Evolutionary conservation across 2,797 vertebrate species (phyloP).

Genomic region (Agapornis canus): DNA sequence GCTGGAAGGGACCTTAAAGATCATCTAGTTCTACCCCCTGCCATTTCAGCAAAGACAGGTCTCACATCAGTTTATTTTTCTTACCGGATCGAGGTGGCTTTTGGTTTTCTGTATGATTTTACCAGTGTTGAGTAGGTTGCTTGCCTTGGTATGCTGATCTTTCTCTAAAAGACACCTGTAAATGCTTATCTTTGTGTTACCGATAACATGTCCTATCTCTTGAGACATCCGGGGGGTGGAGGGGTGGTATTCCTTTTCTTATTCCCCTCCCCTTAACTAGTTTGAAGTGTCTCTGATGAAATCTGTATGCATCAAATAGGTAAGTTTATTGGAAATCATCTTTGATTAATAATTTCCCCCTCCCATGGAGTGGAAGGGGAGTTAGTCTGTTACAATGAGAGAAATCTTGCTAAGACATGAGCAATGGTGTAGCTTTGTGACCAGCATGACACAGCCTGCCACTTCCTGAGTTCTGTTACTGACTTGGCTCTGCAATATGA

Average conservation of each 20-base stretch:
- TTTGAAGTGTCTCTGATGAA: not conserved
- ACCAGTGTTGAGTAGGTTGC: not conserved
- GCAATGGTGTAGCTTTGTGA: not conserved
- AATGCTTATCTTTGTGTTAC: not conserved
- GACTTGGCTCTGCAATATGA: not conserved
- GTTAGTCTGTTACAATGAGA: not conserved
- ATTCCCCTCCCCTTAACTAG: not conserved
- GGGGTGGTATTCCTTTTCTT: not conserved
- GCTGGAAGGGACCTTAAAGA: not conserved
- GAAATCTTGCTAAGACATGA: not conserved
- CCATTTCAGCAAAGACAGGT: not conserved
- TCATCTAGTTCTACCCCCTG: not conserved
- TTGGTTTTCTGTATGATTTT: not conserved
- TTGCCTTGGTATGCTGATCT: not conserved
- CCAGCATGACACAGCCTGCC: not conserved
- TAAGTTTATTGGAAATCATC: not conserved
- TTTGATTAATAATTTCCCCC: not conserved
- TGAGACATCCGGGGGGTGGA: not conserved
- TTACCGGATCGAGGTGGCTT: not conserved
- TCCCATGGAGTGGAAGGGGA: not conserved
- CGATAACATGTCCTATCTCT: not conserved
- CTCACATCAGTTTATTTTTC: not conserved
- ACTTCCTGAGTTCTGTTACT: not conserved
- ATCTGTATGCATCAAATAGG: not conserved
- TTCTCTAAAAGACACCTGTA: not conserved